Base-by-base conservation (phyloP, 2,797 vertebrate species). In the Pteropus rufus region DNA sequence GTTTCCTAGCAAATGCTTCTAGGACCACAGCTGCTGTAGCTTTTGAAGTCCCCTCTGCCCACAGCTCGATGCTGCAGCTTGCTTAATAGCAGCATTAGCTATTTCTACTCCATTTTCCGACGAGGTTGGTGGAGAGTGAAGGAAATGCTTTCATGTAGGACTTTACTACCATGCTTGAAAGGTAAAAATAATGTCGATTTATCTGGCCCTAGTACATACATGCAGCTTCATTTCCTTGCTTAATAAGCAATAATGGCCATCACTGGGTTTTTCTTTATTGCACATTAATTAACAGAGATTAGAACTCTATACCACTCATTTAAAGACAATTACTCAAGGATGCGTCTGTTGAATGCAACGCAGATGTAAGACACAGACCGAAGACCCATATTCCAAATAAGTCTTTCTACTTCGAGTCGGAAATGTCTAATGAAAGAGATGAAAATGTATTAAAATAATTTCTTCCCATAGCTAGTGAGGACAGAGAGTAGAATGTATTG, bases 11-110 rank as follows among this genome's bases (percentile, higher is more conserved):
- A 98, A 98, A 97, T 94, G 93, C 97, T 98, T 97, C 97, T 90
- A 94, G 95, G 97, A 97, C 98, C 97, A 98, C 95, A 96, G 98
- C 98, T 97, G 94, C 98, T 97, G 93, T 96, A 87, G 98, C 98
- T 99, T 99, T 99, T 99, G 99, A 99, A 99, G 99, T 99, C 97
- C 97, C 70, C 98, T 97, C 98, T 97, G 97, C 98, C 98, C 97
- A 98, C 98, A 99, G 99, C 99, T 99, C 99, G 99, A 99, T 99
- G 99, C 99, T 98, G 98, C 98, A 98, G 98, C 99, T 98, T 99
- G 99, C 99, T 99, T 99, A 99, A 99, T 99, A 99, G 98, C 98
- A 98, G 98, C 98, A 98, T 98, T 98, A 99, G 99, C 97, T 97
- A 97, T 98, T 98, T 98, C 98, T 95, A 97, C 98, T 99, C 99